These are phyloP conservation scores for Taenioides sp. DNA, from an alignment of 2,797 vertebrate species.

Conservation along the genomic window DNA sequence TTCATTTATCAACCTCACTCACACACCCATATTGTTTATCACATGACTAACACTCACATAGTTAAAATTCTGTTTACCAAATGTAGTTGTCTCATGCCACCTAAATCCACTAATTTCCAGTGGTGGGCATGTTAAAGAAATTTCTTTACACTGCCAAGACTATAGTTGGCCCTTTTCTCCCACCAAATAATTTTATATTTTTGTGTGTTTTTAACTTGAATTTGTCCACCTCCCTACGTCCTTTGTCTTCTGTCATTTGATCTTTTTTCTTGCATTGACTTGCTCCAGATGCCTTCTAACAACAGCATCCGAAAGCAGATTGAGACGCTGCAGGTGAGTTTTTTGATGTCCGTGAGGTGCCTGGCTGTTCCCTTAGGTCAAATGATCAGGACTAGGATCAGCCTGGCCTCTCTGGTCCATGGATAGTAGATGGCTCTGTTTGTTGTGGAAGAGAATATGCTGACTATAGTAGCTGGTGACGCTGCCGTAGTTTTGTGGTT, in stretches of 20 bases:
- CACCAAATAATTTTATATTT: constrained; percentile 71
- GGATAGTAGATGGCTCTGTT: constrained; percentile 20
- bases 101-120: not conserved
- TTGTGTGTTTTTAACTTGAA: constrained; percentile 83
- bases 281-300: constrained; percentile 99
- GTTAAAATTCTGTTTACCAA: not conserved
- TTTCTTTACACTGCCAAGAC: not conserved
- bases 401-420: constrained; percentile 2
- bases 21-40: constrained; percentile 41
- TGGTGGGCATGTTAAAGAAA: constrained; percentile 17
- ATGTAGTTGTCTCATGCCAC: constrained; percentile 28
- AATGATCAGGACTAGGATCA: constrained; percentile 19
- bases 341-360: constrained; percentile 44
- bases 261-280: constrained; percentile 76
- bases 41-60: constrained; percentile 9
- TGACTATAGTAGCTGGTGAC: constrained; percentile 16
- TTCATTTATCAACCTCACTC: constrained; percentile 50
- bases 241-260: constrained; percentile 72
- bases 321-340: constrained; percentile 99
- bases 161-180: constrained; percentile 19
- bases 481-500: constrained; percentile 19
- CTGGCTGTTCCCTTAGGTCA: constrained; percentile 31
- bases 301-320: constrained; percentile 99
- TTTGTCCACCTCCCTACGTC: constrained; percentile 82
- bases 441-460: constrained; percentile 2